Conservation (phyloP, 1,140 invertebrate genomes). For the Globodera ellingtonae region DNA sequence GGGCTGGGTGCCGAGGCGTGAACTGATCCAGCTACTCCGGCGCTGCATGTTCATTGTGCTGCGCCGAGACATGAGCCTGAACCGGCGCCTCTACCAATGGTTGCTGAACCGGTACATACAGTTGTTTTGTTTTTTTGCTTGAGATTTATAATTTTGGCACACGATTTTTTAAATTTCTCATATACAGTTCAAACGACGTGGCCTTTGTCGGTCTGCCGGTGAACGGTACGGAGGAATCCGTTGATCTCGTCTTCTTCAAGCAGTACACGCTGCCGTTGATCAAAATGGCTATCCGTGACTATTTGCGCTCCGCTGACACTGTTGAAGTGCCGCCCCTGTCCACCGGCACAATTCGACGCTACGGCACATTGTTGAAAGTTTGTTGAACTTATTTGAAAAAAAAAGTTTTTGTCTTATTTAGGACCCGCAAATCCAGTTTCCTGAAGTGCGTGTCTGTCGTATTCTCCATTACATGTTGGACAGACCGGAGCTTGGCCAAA, state of each 20-base stretch:
- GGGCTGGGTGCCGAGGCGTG: conserved; percentile 75
- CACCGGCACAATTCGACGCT: conserved; percentile 21
- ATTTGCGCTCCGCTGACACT: conserved; percentile 65
- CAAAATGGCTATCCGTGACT: conserved; percentile 68
- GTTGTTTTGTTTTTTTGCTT: too few species aligned
- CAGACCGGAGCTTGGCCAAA: conserved; percentile 82
- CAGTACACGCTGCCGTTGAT: conserved; percentile 74
- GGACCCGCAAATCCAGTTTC: conserved; percentile 55
- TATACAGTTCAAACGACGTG: conserved; percentile 40
- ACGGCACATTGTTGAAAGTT: conserved; percentile 22
- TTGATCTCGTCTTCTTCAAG: conserved; percentile 73
- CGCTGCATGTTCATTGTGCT: conserved; percentile 81
- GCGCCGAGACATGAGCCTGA: conserved; percentile 86
- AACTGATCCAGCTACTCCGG: conserved; percentile 78
- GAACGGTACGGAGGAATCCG: conserved; percentile 52
- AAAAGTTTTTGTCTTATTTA: conserved; percentile 4
- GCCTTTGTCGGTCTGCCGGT: conserved; percentile 50
- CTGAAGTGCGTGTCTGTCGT: conserved; percentile 73
- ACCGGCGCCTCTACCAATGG: conserved; percentile 71
- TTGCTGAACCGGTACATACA: conserved; percentile 47
- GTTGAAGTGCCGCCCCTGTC: conserved; percentile 52
- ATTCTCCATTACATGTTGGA: conserved; percentile 84
- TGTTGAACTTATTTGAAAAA: conserved; percentile 10
- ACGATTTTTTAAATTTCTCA: conserved; percentile 11
- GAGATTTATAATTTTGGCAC: background rate